These are phyloP conservation scores for Oxyteleia sp. DNA, from an alignment of 2,888 invertebrate species.

Conservation along the genomic window DNA sequence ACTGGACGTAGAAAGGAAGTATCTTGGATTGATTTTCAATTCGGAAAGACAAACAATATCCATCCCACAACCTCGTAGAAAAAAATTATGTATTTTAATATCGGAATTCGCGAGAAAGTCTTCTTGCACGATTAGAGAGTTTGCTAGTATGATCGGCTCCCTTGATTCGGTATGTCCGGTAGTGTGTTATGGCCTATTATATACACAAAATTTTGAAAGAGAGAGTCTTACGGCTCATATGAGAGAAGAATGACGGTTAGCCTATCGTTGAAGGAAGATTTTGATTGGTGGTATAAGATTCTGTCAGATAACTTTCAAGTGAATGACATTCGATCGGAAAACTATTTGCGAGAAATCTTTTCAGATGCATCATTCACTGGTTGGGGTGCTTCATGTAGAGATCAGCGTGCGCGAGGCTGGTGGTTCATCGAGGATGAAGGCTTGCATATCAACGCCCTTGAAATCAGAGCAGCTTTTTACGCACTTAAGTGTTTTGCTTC, in stretches of 20 bases:
- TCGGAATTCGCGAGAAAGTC: neutral
- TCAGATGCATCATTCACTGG: neutral
- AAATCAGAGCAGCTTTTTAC: constrained; percentile 1
- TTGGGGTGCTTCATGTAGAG: neutral
- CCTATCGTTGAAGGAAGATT: neutral
- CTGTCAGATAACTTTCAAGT: neutral
- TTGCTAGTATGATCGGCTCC: neutral
- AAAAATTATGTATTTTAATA: neutral
- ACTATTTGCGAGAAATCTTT: neutral
- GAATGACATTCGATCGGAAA: neutral
- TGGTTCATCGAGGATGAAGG: neutral
- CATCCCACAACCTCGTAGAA: neutral
- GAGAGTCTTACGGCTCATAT: neutral
- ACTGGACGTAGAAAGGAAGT: neutral
- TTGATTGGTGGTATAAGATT: neutral
- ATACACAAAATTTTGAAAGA: neutral
- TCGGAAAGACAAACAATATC: constrained; percentile 18
- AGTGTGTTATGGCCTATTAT: neutral
- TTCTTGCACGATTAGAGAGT: neutral
- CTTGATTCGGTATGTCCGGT: neutral
- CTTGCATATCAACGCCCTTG: neutral
- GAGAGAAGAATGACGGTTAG: neutral
- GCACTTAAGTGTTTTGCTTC: constrained; percentile 12
- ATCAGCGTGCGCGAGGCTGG: neutral
- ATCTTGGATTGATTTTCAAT: constrained; percentile 31